These are phyloP conservation scores for Zaprionus ghesquierei DNA, from an alignment of 1,140 invertebrate genomes.

Conservation along the genomic window DNA sequence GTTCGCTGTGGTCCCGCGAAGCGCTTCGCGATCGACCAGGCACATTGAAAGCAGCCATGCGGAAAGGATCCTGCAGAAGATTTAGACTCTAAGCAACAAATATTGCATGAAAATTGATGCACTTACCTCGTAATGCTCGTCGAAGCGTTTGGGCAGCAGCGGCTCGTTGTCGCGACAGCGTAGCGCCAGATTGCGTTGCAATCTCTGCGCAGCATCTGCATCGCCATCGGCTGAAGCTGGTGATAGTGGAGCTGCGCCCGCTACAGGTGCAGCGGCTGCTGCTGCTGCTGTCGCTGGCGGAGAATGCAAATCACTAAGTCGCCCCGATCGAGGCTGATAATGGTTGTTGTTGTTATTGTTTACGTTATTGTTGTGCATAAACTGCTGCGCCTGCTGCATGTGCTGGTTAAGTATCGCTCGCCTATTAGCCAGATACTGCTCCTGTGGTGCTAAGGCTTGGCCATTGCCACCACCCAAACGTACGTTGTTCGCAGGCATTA, in stretches of 20 bases:
- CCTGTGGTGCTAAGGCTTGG: constrained; percentile 39
- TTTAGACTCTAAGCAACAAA: not conserved
- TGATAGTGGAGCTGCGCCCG: constrained; percentile 28
- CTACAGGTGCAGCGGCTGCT: constrained; percentile 11
- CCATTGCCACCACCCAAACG: constrained; percentile 37
- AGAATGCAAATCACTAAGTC: constrained; percentile 68
- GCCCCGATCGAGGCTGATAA: constrained; percentile 69
- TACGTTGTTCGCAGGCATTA: constrained; percentile 28
- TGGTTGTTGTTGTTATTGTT: constrained; percentile 67
- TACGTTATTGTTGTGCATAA: constrained; percentile 70
- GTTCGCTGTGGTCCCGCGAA: constrained; percentile 78
- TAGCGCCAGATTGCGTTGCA: constrained; percentile 76
- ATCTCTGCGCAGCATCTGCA: constrained; percentile 71
- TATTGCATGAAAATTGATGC: not conserved
- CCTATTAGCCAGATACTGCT: constrained; percentile 75
- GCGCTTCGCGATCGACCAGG: constrained; percentile 67
- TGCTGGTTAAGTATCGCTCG: constrained; percentile 74
- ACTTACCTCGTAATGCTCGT: constrained; percentile 74
- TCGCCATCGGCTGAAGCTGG: constrained; percentile 47
- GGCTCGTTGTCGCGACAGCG: constrained; percentile 78
- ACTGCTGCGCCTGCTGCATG: constrained; percentile 67
- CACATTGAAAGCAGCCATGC: constrained; percentile 82
- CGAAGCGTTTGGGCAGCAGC: constrained; percentile 74
- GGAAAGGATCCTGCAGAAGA: constrained; percentile 71
- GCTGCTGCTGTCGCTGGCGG: constrained; percentile 32